Evolutionary conservation across 2,888 invertebrate genomes (phyloP), one percentile per base, ranked within the genome.

Genomic region (Adineta ricciae): DNA sequence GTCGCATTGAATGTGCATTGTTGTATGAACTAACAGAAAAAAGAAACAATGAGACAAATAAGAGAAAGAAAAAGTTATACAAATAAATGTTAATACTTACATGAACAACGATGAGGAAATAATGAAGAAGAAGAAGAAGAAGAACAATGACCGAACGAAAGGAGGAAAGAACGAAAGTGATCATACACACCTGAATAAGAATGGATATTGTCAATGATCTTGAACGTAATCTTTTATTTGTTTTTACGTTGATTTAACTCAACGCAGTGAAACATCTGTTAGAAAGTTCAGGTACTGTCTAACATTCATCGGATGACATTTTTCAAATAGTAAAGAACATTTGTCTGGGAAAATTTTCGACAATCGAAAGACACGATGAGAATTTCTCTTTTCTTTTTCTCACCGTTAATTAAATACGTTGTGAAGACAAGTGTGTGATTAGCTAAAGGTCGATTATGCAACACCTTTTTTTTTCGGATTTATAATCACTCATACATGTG

Each of bases 1-100:
- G 27, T 32, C 16, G 64, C 16, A 27, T 64, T 32, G 27, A 32
- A 64, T 64, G 27, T 27, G 11, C 16, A 14, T 64, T 32, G 27
- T 64, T 64, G 27, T 64, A 56, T n/a, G n/a, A 56, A 56, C 32
- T n/a, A 56, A 56, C 56, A 27, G 27, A 56, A n/a, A 27, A 64
- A 32, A 27, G 64, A 64, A 11, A 64, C 64, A 64, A 64, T 3
- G 64, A 64, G 27, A 19, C 27, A 32, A 46, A 46, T 5, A 46
- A 64, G 11, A 64, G 32, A 27, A 50, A 50, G 32, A 64, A 27
- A 16, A 64, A 64, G 64, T 64, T 64, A 64, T 64, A 27, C 27
- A 64, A 64, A 64, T 64, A 64, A 64, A 64, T 64, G 64, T 64
- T 64, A 64, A 64, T 64, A 64, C 64, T 27, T 56, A 56, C 27